phyloP scores from a whole-genome alignment of 1,140 invertebrate genomes.

The Vollenhovia emeryi region DNA sequence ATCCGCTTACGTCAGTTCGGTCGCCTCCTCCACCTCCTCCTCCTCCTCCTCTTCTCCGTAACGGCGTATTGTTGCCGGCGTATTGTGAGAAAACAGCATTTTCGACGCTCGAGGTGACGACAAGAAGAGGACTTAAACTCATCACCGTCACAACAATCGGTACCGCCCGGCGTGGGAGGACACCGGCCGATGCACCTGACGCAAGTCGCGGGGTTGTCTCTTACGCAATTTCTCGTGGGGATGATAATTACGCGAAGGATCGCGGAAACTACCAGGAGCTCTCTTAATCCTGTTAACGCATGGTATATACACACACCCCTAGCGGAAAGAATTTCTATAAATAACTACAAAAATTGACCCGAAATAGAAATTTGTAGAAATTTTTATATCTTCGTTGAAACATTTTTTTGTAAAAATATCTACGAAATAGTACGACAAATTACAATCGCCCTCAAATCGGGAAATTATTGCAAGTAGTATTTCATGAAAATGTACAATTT shows the following conservation, averaged over 20 bases:
- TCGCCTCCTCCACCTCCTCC: slow-evolving; percentile 52
- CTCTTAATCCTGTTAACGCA: too few relatives aligned
- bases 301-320: too few relatives aligned
- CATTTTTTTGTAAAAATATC: too few relatives aligned
- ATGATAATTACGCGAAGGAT: slow-evolving; percentile 10
- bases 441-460: too few relatives aligned
- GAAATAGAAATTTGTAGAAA: too few relatives aligned
- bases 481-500: too few relatives aligned
- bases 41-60: slow-evolving; percentile 57
- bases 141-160: slow-evolving; percentile 82
- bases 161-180: slow-evolving; percentile 62
- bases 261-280: not conserved
- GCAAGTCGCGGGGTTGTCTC: not conserved
- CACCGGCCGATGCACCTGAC: slow-evolving; percentile 62
- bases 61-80: slow-evolving; percentile 79
- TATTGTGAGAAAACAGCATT: slow-evolving; percentile 85
- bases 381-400: too few relatives aligned
- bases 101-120: slow-evolving; percentile 85
- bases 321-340: too few relatives aligned
- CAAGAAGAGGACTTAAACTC: slow-evolving; percentile 84
- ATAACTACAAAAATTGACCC: too few relatives aligned
- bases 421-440: too few relatives aligned
- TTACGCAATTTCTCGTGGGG: not conserved
- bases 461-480: too few relatives aligned
- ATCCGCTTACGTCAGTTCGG: slow-evolving; percentile 81